Conservation (phyloP, 2,888 invertebrate species). For the Sussaba pulchella region DNA sequence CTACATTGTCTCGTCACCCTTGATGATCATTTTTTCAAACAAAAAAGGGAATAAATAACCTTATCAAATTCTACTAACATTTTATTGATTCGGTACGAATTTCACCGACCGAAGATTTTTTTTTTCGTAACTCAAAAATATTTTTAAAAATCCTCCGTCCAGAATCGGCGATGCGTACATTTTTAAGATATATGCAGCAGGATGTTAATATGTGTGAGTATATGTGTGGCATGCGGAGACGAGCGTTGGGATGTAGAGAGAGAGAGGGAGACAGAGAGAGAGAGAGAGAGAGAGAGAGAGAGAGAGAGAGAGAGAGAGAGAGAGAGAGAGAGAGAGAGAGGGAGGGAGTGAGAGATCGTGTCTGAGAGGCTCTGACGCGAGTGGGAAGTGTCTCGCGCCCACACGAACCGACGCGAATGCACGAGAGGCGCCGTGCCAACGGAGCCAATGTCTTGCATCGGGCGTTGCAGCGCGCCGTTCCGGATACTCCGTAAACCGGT, state of each 20-base stretch:
- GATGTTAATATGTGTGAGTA: too few species aligned
- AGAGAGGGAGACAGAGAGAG: constrained; percentile 1
- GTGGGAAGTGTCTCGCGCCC: constrained; percentile 28
- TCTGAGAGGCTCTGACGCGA: constrained; percentile 2
- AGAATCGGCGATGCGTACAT: too few species aligned
- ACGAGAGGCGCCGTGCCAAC: constrained; percentile 22
- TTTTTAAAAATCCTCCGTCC: too few species aligned
- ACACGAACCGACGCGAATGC: background rate
- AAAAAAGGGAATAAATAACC: too few species aligned
- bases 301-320: background rate
- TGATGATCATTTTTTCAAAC: too few species aligned
- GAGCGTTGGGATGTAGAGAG: background rate
- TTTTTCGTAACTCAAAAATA: too few species aligned
- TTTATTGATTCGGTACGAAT: too few species aligned
- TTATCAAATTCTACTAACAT: too few species aligned
- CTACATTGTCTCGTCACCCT: too few species aligned
- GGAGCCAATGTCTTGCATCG: background rate
- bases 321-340: background rate
- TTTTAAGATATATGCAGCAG: too few species aligned
- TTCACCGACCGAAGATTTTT: too few species aligned
- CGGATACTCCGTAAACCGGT: background rate
- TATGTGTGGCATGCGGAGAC: background rate
- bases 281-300: background rate
- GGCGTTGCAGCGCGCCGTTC: background rate
- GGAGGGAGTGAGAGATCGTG: background rate